These are phyloP conservation scores for Pholis gunnellus DNA, from an alignment of 2,113 vertebrate species.

Conservation along the genomic window DNA sequence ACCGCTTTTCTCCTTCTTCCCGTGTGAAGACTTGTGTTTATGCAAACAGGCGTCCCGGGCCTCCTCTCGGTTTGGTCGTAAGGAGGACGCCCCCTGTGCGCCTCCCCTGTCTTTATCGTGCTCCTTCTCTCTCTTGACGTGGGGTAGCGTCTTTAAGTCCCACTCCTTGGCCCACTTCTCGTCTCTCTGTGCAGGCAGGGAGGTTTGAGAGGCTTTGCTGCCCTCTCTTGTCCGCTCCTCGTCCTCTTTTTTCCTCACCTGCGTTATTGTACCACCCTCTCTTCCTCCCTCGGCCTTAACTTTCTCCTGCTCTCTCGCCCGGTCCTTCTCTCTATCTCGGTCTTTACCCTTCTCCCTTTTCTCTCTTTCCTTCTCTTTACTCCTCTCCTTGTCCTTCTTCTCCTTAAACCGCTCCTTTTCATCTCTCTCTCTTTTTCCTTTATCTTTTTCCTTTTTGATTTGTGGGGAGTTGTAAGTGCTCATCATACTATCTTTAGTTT, in stretches of 20 bases:
- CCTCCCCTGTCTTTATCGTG: constrained; percentile 61
- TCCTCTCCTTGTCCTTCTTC: constrained; percentile 68
- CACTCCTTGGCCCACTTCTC: constrained; percentile 70
- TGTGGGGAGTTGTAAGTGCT: constrained; percentile 49
- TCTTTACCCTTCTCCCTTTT: constrained; percentile 70
- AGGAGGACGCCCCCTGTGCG: constrained; percentile 24
- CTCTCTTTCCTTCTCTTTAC: constrained; percentile 68
- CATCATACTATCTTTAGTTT: constrained; percentile 58
- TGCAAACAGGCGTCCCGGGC: constrained; percentile 56
- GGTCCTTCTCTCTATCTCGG: constrained; percentile 65
- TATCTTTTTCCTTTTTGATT: constrained; percentile 74
- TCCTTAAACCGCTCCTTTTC: constrained; percentile 60
- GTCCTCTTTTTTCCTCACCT: constrained; percentile 71
- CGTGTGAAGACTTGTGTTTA: constrained; percentile 75
- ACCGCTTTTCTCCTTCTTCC: constrained; percentile 82
- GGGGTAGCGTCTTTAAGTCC: constrained; percentile 61
- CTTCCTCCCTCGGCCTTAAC: constrained; percentile 51
- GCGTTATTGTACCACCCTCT: constrained; percentile 22
- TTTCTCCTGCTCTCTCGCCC: constrained; percentile 55
- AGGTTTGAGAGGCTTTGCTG: constrained; percentile 45
- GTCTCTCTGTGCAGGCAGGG: constrained; percentile 54
- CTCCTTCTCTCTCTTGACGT: constrained; percentile 75
- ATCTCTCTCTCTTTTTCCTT: constrained; percentile 61
- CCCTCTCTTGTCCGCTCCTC: constrained; percentile 69
- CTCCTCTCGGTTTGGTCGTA: constrained; percentile 65